These are phyloP conservation scores for Pristionchus maxplancki DNA, from an alignment of 2,888 invertebrate species.

Conservation along the genomic window DNA sequence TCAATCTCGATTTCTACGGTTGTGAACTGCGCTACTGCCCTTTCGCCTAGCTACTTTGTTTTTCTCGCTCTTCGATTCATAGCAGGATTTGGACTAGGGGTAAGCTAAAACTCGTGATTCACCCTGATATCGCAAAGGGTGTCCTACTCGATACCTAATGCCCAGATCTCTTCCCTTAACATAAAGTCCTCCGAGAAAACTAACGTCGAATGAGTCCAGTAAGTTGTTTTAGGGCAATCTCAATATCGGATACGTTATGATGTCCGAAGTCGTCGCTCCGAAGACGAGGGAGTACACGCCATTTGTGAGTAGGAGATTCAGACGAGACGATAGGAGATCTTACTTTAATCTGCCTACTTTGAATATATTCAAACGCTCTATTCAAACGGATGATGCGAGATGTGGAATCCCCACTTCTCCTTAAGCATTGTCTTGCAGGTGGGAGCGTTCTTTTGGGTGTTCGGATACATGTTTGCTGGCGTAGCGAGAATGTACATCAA, in stretches of 20 bases:
- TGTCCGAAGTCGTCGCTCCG: constrained; percentile 61
- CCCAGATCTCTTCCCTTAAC: no score
- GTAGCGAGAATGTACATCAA: constrained; percentile 63
- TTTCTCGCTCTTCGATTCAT: constrained; percentile 73
- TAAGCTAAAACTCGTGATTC: constrained; percentile 38
- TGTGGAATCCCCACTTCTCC: no score
- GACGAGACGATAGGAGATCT: not conserved
- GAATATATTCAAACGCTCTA: no score
- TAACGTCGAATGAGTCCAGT: no score
- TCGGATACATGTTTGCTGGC: constrained; percentile 74
- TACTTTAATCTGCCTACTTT: no score
- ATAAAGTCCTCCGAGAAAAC: no score
- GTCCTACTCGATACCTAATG: no score
- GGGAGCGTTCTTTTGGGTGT: constrained; percentile 53
- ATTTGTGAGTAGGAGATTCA: constrained; percentile 50
- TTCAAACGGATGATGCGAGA: no score
- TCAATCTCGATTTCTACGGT: constrained; percentile 69
- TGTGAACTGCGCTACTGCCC: constrained; percentile 63
- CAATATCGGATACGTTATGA: constrained; percentile 62
- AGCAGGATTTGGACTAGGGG: constrained; percentile 71
- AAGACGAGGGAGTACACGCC: constrained; percentile 62
- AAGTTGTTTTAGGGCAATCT: constrained; percentile 66
- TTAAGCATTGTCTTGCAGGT: no score
- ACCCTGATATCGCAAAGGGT: not conserved
- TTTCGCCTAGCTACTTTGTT: constrained; percentile 63